Conservation (phyloP, 2,797 vertebrate species). For the Eutrigla gurnardus region DNA sequence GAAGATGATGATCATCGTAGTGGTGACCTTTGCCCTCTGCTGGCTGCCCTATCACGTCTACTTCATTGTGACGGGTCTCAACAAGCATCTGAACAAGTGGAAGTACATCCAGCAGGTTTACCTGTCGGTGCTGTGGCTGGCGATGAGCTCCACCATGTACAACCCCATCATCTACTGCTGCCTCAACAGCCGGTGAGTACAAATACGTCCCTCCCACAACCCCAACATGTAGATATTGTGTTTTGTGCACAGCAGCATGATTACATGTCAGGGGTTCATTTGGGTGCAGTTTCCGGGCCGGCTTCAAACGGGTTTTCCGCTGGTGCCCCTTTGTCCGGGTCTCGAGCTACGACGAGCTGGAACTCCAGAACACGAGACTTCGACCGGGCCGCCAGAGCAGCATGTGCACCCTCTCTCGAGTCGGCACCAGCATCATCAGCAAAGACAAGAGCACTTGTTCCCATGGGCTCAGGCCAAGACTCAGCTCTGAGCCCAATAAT, state of each 20-base stretch:
- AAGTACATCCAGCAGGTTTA: constrained; percentile 98
- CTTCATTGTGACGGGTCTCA: constrained; percentile 90
- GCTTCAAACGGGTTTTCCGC: constrained; percentile 92
- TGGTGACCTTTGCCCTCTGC: constrained; percentile 94
- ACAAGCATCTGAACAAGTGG: constrained; percentile 87
- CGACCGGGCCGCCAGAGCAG: constrained; percentile 89
- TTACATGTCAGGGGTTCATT: constrained; percentile 8
- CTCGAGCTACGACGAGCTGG: constrained; percentile 90
- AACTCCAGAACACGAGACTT: constrained; percentile 88
- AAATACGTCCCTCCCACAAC: background rate
- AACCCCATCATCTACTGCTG: constrained; percentile 99
- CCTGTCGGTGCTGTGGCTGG: constrained; percentile 93
- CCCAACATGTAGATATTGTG: background rate
- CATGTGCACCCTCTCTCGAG: constrained; percentile 90
- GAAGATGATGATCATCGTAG: constrained; percentile 98
- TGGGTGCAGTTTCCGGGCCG: constrained; percentile 88
- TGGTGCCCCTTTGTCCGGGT: constrained; percentile 93
- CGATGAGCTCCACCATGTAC: constrained; percentile 99
- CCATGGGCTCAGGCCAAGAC: constrained; percentile 61
- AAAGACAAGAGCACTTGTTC: constrained; percentile 81
- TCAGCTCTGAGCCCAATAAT: constrained; percentile 38
- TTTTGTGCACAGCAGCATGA: background rate
- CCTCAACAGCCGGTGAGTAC: constrained; percentile 93
- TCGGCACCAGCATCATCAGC: constrained; percentile 88
- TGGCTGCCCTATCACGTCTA: constrained; percentile 96